Conservation (phyloP, 1,140 invertebrate genomes). For the Monochamus saltuarius region DNA sequence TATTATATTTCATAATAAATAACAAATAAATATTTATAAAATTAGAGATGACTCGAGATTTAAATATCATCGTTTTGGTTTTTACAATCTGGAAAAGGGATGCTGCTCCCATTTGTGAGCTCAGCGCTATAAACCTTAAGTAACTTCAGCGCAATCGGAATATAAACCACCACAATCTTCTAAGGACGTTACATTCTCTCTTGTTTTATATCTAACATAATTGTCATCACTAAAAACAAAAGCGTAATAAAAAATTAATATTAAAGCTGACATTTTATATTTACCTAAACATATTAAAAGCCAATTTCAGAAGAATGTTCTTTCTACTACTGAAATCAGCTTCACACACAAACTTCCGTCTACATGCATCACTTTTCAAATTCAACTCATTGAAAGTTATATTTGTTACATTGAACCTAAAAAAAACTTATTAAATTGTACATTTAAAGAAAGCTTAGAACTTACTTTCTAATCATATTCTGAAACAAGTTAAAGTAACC, state of each 20-base stretch:
- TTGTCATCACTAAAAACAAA: conserved; percentile 37
- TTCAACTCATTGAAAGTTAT: conserved; percentile 42
- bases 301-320: conserved; percentile 31
- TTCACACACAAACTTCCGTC: conserved; percentile 46
- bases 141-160: conserved; percentile 23
- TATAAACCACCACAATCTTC: conserved; percentile 38
- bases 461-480: neutral
- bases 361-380: conserved; percentile 38
- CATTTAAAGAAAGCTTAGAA: too few relatives aligned
- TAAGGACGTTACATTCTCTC: conserved; percentile 24
- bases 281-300: conserved; percentile 40
- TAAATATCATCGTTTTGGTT: too few relatives aligned
- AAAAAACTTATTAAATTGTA: too few relatives aligned
- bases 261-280: neutral
- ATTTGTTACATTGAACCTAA: conserved; percentile 44
- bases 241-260: neutral
- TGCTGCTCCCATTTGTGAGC: too few relatives aligned
- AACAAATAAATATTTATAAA: too few relatives aligned
- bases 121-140: too few relatives aligned
- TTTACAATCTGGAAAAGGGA: too few relatives aligned
- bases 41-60: too few relatives aligned
- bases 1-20: too few relatives aligned
- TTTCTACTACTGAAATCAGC: conserved; percentile 35
- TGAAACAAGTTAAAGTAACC: neutral
- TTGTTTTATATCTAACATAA: conserved; percentile 40